Evolutionary conservation across 1,140 invertebrate species (phyloP), one percentile per base, ranked within the genome.

Genomic region (Nasonia longicornis): DNA sequence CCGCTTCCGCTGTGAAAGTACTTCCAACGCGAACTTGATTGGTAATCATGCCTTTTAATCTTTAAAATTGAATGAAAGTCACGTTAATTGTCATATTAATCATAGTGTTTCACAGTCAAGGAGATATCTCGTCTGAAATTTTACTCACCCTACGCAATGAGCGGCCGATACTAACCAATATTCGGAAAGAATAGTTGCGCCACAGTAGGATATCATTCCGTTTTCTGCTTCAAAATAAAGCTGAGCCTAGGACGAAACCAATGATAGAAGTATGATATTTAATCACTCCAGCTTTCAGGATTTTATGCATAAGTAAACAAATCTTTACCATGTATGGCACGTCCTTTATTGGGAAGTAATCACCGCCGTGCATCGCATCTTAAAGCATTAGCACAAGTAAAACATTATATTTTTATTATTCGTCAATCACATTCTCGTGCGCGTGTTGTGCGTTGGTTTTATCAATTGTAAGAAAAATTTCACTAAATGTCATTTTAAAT

Each of bases 91-190:
- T 42, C 6, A 42, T 42, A 42, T 42, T 8, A 42, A 42, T 42
- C 10, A 42, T 42, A 42, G 38, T 10, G 8, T 42, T 42, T 42
- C 64, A 10, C 0, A 31, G n/a, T 22, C 10, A 67, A 70, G 31
- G 31, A 35, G 31, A 35, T 35, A 71, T 42, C 20, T 42, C 11
- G 14, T 71, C 8, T 38, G 0, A 42, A n/a, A 3, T 74, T 74
- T 35, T 38, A 66, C 35, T 66, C 16, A 77, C 74, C 29, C n/a
- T 1, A 45, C n/a, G 16, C 77, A 79, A 48, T 79, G 77, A 70
- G 77, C 77, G 3, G 77, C 77, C n/a, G 77, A n/a, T 52, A 79
- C 26, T 70, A 79, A 7, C 77, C 77, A 79, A 58, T 31, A 35
- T 70, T 71, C 26, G 8, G 77, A 70, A 52, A 79, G 2, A 1